Evolutionary conservation across 2,888 invertebrate species (phyloP), one percentile per base, ranked within the genome.

Genomic region (Diplazon laetatorius): DNA sequence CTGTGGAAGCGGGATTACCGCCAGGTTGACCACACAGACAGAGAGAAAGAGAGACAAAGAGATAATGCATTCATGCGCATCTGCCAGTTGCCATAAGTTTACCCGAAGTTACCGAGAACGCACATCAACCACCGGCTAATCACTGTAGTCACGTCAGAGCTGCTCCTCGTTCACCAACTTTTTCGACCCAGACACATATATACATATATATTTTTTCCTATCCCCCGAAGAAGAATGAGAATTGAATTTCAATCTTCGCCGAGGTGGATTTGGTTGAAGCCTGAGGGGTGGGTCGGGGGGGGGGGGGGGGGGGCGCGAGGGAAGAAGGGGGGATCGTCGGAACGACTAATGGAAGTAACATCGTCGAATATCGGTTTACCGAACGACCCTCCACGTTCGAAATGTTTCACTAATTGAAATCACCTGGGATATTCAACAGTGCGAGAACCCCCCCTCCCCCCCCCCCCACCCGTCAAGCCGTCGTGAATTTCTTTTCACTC

Each of bases 231-330:
- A 65, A 76, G 71, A 66, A 71, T 71, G 44, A 60, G 60, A 74
- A 74, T 74, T 74, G 60, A 74, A 74, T 68, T 74, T 74, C 66
- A 66, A 70, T 76, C 66, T 66, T 71, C 59, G 20, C 70, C 16
- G 59, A 76, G 70, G 50, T 30, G 42, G 59, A 25, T 39, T 18
- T 50, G 12, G n/a, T n/a, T n/a, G n/a, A n/a, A n/a, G n/a, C n/a
- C n/a, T n/a, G n/a, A n/a, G n/a, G n/a, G n/a, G n/a, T n/a, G n/a
- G n/a, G n/a, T 9, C 25, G 60, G 10, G 30, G 14, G 50, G 30
- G 18, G 35, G 20, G 22, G 25, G n/a, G 44, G 12, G 55, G 37
- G 6, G 20, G 25, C 35, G 59, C n/a, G 12, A 20, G 14, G 16
- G 50, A 50, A 60, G n/a, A n/a, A n/a, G n/a, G n/a, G n/a, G 48